phyloP scores from a whole-genome alignment of 2,113 vertebrate genomes.

The Vulpes ferrilata region DNA sequence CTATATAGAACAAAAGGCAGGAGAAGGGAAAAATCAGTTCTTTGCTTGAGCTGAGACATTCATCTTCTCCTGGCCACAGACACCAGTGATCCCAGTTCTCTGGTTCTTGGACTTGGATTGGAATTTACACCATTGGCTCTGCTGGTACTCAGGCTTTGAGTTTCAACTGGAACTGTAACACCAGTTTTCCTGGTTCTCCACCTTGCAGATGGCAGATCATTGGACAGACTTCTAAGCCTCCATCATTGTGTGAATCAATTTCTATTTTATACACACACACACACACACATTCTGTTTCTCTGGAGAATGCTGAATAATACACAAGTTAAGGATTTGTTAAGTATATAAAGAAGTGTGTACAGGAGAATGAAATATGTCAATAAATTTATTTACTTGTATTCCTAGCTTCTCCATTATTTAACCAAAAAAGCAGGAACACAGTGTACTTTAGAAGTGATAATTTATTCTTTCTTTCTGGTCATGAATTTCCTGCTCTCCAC shows the following conservation, averaged over 20 bases:
- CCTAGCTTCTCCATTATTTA: neutral
- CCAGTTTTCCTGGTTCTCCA: neutral
- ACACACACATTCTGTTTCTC: neutral
- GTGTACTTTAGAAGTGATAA: neutral
- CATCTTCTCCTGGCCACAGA: neutral
- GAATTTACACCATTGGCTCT: neutral
- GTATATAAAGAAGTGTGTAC: neutral
- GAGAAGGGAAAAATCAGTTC: neutral
- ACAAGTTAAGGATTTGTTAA: neutral
- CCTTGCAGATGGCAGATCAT: too few relatives aligned
- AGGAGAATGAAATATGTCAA: neutral
- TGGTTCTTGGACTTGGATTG: neutral
- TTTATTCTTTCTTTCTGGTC: neutral
- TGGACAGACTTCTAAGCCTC: neutral
- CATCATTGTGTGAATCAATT: neutral
- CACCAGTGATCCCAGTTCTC: neutral
- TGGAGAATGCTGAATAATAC: neutral
- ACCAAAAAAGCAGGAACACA: neutral
- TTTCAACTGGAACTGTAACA: neutral
- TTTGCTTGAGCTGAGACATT: neutral
- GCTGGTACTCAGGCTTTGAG: neutral
- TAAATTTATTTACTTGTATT: neutral
- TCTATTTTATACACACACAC: neutral
- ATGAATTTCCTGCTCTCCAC: neutral
- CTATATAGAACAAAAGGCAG: neutral